phyloP scores from a whole-genome alignment of 2,113 vertebrate species.

The Cryptotis parvus region DNA sequence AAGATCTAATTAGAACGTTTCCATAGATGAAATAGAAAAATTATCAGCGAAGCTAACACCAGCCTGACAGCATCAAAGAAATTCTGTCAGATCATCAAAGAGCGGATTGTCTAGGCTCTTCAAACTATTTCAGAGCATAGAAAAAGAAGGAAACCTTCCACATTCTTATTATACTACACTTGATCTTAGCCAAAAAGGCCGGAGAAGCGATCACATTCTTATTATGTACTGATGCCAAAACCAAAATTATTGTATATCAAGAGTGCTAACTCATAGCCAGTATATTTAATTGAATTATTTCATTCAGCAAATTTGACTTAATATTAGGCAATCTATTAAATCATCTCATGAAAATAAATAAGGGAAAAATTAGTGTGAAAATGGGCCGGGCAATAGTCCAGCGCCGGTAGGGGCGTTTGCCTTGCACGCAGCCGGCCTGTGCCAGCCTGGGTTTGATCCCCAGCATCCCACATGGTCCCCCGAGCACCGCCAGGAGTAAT shows the following conservation, averaged over 20 bases:
- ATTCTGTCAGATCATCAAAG: conserved; percentile 18
- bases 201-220: too few species aligned
- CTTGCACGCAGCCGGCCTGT: too few species aligned
- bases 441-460: too few species aligned
- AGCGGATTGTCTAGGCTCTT: conserved; percentile 6
- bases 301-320: not conserved
- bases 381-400: too few species aligned
- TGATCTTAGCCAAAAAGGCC: too few species aligned
- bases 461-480: too few species aligned
- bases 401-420: too few species aligned
- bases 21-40: conserved; percentile 22
- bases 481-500: too few species aligned
- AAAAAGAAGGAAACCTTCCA: conserved; percentile 22
- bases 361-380: not conserved
- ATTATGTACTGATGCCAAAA: conserved; percentile 10
- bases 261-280: not conserved
- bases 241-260: conserved; percentile 31
- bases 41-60: not conserved
- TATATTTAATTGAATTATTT: not conserved
- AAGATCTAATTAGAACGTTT: conserved; percentile 19
- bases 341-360: conserved; percentile 9
- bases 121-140: not conserved
- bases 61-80: not conserved
- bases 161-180: not conserved
- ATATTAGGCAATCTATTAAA: conserved; percentile 33